phyloP scores from a whole-genome alignment of 2,888 invertebrate genomes.

The Nipponacmea schrenckii region DNA sequence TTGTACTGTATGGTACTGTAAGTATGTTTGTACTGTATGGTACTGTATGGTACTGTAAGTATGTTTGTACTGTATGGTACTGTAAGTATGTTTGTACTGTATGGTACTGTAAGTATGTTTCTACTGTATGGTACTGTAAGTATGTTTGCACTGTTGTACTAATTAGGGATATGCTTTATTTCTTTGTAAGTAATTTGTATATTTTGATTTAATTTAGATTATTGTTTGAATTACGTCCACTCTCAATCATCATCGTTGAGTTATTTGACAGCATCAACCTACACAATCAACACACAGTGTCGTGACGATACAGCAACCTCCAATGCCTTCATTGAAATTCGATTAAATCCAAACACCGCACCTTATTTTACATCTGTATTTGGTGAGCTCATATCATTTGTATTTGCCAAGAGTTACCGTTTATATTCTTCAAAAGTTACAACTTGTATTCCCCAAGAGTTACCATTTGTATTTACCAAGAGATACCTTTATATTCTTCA shows the following conservation, averaged over 20 bases:
- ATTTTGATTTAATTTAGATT: not conserved
- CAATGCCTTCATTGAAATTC: not conserved
- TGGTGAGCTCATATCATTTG: not conserved
- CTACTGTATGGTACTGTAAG: too few relatives aligned
- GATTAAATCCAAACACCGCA: not conserved
- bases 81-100: too few relatives aligned
- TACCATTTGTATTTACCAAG: not conserved
- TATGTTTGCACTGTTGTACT: too few relatives aligned
- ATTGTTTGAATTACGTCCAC: not conserved
- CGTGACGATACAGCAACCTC: not conserved
- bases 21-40: too few relatives aligned
- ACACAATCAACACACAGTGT: not conserved
- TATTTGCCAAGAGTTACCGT: not conserved
- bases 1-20: too few relatives aligned
- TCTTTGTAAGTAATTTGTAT: not conserved
- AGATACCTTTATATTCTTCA: not conserved
- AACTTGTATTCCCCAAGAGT: not conserved
- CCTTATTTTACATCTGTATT: not conserved
- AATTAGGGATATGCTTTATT: not conserved
- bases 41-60: too few relatives aligned
- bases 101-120: too few relatives aligned
- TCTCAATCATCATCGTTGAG: not conserved
- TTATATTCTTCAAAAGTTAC: not conserved
- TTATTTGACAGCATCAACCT: not conserved
- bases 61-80: too few relatives aligned